These are phyloP conservation scores for Macropus fuliginosus DNA, from an alignment of 2,797 vertebrate species.

Conservation along the genomic window DNA sequence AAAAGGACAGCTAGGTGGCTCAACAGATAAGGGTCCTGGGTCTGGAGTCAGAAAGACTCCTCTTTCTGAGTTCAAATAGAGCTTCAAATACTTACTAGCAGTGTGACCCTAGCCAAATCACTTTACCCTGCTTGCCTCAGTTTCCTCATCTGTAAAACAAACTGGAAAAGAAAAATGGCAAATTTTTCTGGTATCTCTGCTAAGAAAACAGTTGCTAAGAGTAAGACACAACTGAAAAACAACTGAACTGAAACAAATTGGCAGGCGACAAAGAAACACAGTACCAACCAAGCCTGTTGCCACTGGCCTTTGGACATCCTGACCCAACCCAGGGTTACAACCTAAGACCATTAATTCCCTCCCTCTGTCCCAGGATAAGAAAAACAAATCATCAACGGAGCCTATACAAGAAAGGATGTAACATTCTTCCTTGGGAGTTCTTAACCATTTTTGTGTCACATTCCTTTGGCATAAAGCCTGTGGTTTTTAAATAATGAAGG, in stretches of 20 bases:
- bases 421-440: neutral
- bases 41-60: neutral
- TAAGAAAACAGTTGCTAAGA: neutral
- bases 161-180: neutral
- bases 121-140: neutral
- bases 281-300: neutral
- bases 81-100: neutral
- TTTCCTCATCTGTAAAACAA: neutral
- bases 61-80: neutral
- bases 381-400: neutral
- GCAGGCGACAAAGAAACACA: neutral
- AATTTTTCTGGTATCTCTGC: neutral
- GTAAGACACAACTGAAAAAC: neutral
- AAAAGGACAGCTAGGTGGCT: neutral
- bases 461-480: neutral
- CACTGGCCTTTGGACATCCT: neutral
- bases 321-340: neutral
- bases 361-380: neutral
- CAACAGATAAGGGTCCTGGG: neutral
- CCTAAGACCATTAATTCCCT: neutral
- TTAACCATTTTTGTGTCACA: neutral
- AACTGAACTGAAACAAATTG: neutral
- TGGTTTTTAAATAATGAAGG: neutral
- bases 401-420: neutral
- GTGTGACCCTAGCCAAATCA: neutral